phyloP scores from a whole-genome alignment of 23 tunicate species.

The Ascidia mentula region DNA sequence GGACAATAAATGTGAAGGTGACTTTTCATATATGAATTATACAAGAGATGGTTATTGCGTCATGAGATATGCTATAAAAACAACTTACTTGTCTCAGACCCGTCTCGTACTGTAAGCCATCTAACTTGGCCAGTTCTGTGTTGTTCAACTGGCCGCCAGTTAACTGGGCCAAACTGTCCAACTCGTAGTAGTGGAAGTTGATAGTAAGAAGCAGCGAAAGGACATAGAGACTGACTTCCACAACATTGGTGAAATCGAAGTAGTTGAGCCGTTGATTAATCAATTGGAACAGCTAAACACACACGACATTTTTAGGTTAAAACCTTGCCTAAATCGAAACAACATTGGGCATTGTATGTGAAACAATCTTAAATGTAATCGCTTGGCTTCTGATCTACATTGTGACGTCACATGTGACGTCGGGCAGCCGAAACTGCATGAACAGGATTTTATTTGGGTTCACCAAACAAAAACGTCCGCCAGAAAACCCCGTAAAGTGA shows the following conservation, averaged over 20 bases:
- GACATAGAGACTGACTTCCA: constrained; percentile 78
- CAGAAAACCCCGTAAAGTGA: too few relatives aligned
- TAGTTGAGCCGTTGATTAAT: constrained; percentile 51
- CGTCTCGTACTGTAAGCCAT: constrained; percentile 66
- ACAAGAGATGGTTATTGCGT: too few relatives aligned
- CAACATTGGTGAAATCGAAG: constrained; percentile 62
- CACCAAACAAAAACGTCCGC: too few relatives aligned
- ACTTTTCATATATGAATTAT: too few relatives aligned
- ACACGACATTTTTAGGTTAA: background rate
- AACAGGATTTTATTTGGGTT: too few relatives aligned
- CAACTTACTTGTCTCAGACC: constrained; percentile 85
- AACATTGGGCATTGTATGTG: too few relatives aligned
- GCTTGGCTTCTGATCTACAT: too few relatives aligned
- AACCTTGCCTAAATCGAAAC: background rate
- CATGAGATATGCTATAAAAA: too few relatives aligned
- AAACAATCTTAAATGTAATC: too few relatives aligned
- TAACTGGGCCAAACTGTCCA: constrained; percentile 30
- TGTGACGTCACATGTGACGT: too few relatives aligned
- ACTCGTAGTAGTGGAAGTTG: constrained; percentile 36
- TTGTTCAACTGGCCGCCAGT: constrained; percentile 16
- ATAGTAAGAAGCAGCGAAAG: constrained; percentile 54
- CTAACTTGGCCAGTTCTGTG: constrained; percentile 14
- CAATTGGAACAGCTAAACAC: constrained; percentile 60
- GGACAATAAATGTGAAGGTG: too few relatives aligned
- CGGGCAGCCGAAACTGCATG: too few relatives aligned